Base-by-base conservation (phyloP, 2,888 invertebrate genomes). In the Clanis bilineata region DNA sequence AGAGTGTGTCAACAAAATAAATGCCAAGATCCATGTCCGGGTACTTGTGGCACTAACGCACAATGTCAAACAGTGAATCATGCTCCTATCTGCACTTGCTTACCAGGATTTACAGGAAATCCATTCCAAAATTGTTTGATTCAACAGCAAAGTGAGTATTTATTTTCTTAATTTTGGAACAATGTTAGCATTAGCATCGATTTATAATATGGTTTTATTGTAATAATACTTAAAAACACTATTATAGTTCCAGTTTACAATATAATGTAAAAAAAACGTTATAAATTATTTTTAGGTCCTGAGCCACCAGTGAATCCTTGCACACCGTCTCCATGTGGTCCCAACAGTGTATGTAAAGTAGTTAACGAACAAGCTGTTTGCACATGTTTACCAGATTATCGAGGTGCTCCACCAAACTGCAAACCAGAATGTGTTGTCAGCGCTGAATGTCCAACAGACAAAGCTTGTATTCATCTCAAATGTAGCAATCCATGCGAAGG, bases 261-360 rank as follows among this genome's bases (percentile, higher is more conserved):
- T n/a, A n/a, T n/a, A n/a, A n/a, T n/a, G n/a, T n/a, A n/a, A n/a
- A n/a, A n/a, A n/a, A n/a, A n/a, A n/a, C n/a, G n/a, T n/a, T n/a
- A n/a, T n/a, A n/a, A n/a, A n/a, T n/a, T 60, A 55, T 58, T 82
- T 86, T 70, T 78, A 92, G 93, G 82, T 64, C 68, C 77, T 59
- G 83, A 83, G 66, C 64, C 66, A 62, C 80, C 77, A 67, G 65
- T 72, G 60, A 77, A 95, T 73, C 96, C 96, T 1, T 97, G 97
- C 76, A 85, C 92, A 65, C 96, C 96, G 57, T 95, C 95, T 2
- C 96, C 96, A 0, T 97, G 97, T 78, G 97, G 97, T 39, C 95
- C 96, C 5, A 96, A 97, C 76, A 96, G 97, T 66, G 93, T 95
- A 71, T 97, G 97, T 76, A 94, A 94, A 70, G 95, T 95, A 80